phyloP scores from a whole-genome alignment of 2,888 invertebrate genomes.

The Drosophila prostipennis region DNA sequence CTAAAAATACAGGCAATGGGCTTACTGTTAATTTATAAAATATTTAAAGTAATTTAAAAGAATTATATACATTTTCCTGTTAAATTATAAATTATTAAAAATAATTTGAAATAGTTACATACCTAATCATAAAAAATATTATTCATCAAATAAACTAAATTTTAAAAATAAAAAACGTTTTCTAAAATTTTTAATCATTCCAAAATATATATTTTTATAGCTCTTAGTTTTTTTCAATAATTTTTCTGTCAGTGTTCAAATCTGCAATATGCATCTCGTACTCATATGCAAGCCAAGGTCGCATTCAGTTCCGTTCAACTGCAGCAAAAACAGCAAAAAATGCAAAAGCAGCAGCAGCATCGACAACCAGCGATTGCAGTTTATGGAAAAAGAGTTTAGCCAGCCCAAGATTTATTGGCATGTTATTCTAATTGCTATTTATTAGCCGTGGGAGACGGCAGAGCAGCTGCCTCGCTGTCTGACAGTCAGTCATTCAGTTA shows the following conservation, averaged over 20 bases:
- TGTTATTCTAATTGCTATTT: slow-evolving; percentile 79
- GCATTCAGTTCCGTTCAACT: slow-evolving; percentile 30
- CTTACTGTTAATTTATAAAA: too few species aligned
- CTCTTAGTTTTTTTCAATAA: too few species aligned
- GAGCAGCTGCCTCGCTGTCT: slow-evolving; percentile 23
- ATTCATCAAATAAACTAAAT: too few species aligned
- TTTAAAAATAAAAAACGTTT: too few species aligned
- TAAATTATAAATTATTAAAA: too few species aligned
- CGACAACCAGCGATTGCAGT: slow-evolving; percentile 51
- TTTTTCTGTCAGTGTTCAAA: slow-evolving; percentile 4
- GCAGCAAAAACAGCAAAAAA: background rate
- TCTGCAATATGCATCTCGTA: slow-evolving; percentile 32
- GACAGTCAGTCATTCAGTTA: slow-evolving; percentile 40
- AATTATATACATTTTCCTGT: too few species aligned
- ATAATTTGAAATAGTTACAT: too few species aligned
- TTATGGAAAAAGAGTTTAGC: slow-evolving; percentile 67
- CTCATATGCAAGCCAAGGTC: slow-evolving; percentile 61
- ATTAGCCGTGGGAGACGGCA: slow-evolving; percentile 54
- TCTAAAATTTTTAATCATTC: too few species aligned
- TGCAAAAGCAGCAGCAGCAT: slow-evolving; percentile 7
- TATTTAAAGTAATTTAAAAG: too few species aligned
- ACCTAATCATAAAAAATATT: too few species aligned
- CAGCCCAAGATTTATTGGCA: slow-evolving; percentile 70
- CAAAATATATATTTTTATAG: too few species aligned
- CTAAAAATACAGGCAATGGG: too few species aligned